Evolutionary conservation across 37 sponge, comb jelly and placozoan species (phyloP).

Genomic region (Bolinopsis microptera): DNA sequence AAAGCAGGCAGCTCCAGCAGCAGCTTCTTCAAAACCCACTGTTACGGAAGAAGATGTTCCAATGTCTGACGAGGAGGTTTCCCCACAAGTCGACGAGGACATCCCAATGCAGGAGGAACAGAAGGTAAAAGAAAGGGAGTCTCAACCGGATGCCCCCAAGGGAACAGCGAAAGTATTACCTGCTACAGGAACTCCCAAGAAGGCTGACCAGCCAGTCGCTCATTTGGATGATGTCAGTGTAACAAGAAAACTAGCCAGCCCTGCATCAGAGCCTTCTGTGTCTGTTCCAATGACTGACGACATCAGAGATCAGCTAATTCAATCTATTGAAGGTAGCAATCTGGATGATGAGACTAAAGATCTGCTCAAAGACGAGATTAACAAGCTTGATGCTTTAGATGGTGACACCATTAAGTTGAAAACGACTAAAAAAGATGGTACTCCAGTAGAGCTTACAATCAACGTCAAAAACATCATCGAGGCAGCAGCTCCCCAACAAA

Average conservation of each 20-base stretch:
- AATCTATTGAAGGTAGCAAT: not conserved
- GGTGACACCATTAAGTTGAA: not conserved
- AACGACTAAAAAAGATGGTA: conserved; percentile 9
- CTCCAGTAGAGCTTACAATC: conserved; percentile 11
- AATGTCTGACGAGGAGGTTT: not conserved
- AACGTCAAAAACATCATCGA: conserved; percentile 7
- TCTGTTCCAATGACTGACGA: conserved; percentile 22
- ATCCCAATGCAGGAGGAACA: not conserved
- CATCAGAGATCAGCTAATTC: conserved; percentile 2
- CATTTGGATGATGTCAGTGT: conserved; percentile 27
- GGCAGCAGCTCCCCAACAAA: not conserved
- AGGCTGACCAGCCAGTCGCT: not conserved
- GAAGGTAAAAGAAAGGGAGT: not conserved
- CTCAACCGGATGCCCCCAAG: not conserved
- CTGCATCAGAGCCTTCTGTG: not conserved
- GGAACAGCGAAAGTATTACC: not conserved
- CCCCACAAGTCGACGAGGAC: not conserved
- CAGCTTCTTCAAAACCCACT: not conserved
- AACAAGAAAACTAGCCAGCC: not conserved
- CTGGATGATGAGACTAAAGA: conserved; percentile 35
- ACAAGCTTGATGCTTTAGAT: not conserved
- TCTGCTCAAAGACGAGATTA: not conserved
- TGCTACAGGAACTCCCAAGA: not conserved
- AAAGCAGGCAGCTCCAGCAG: not conserved
- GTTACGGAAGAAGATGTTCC: not conserved